Percentiles rank a stretch among this genome's conserved stretches.
phyloP scores from a whole-genome alignment of 2,797 vertebrate genomes.

The Nasua narica region DNA sequence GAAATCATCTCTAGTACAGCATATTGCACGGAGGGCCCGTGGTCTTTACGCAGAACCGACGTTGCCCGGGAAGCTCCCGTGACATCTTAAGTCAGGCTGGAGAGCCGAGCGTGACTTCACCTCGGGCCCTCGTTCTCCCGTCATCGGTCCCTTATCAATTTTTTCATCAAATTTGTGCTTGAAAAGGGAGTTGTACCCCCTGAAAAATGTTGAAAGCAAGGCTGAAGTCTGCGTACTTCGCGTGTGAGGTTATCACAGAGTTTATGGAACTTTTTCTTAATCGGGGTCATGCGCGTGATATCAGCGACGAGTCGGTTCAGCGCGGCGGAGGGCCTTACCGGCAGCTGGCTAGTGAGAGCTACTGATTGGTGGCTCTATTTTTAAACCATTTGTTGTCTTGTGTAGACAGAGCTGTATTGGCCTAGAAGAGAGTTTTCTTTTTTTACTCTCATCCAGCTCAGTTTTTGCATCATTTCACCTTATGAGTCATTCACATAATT shows the following conservation, averaged over 20 bases:
- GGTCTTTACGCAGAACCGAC: neutral
- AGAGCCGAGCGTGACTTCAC: neutral
- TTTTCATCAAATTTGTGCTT: neutral
- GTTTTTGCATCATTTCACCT: neutral
- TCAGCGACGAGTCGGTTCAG: neutral
- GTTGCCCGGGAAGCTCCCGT: neutral
- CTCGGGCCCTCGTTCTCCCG: neutral
- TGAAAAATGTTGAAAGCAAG: neutral
- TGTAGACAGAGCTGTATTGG: neutral
- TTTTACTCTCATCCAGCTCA: neutral
- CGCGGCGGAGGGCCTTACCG: accelerated
- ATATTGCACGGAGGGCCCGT: neutral
- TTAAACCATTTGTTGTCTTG: neutral
- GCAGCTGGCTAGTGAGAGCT: neutral
- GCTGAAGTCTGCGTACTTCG: neutral
- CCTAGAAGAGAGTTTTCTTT: neutral
- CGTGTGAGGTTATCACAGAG: neutral
- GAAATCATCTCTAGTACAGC: neutral
- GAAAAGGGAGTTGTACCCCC: neutral
- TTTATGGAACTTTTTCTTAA: neutral
- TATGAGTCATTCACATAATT: neutral
- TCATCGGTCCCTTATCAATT: neutral
- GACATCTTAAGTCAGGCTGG: neutral
- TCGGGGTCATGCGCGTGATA: accelerated
- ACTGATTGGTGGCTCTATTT: neutral